A percentile compares a stretch with the other conserved stretches of the same genome.
Conservation (phyloP, 2,888 invertebrate species). For the Synergus gifuensis region DNA sequence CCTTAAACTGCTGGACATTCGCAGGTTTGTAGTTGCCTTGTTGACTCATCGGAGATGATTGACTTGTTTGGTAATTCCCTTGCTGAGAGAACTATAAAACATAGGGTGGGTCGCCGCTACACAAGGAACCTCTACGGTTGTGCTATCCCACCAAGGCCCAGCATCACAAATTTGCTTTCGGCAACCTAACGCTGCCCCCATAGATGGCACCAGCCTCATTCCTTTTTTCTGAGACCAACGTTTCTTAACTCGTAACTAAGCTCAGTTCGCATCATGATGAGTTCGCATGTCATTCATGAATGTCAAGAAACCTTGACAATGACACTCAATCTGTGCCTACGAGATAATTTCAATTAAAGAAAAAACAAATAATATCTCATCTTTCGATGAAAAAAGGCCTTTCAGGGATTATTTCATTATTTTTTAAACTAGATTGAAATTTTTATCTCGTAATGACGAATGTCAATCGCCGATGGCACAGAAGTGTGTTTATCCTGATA, state of each 20-base stretch:
- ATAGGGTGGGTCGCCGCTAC: conserved; percentile 78
- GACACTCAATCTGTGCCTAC: not conserved
- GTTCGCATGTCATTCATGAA: not conserved
- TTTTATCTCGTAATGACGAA: not conserved
- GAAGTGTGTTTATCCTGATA: conserved; percentile 54
- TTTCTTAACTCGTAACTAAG: conserved; percentile 68
- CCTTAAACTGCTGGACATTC: conserved; percentile 53
- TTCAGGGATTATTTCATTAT: not conserved
- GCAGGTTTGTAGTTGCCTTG: conserved; percentile 66
- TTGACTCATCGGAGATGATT: conserved; percentile 59
- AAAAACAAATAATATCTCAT: not conserved
- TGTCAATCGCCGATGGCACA: conserved; percentile 42
- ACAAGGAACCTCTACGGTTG: conserved; percentile 78
- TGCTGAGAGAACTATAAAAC: conserved; percentile 75
- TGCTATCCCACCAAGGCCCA: conserved; percentile 77
- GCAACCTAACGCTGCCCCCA: conserved; percentile 73
- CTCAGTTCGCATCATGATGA: conserved; percentile 51
- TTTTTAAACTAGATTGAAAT: not conserved
- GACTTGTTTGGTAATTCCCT: conserved; percentile 67
- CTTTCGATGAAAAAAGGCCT: not conserved
- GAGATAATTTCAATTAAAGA: conserved; percentile 3
- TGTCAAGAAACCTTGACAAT: conserved; percentile 5
- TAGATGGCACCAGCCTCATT: conserved; percentile 70
- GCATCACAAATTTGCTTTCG: conserved; percentile 72
- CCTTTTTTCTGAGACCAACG: conserved; percentile 62